phyloP scores from a whole-genome alignment of 2,113 vertebrate genomes.

The Labeo rohita region DNA sequence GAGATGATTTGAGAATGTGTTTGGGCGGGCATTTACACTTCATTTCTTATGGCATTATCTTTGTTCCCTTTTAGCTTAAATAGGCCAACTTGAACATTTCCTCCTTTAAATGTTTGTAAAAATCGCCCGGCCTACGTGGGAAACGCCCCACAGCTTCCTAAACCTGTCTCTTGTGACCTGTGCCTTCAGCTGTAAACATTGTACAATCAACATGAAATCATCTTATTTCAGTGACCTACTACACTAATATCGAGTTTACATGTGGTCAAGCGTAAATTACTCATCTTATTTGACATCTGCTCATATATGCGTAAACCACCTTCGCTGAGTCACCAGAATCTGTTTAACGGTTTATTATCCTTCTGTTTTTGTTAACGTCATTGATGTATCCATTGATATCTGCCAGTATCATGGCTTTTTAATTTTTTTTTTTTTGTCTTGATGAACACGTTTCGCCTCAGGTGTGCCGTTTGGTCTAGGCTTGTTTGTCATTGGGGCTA shows the following conservation, averaged over 20 bases:
- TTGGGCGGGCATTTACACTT: neutral
- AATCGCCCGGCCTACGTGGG: too few species aligned
- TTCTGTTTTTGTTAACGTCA: neutral
- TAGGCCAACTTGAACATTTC: too few species aligned
- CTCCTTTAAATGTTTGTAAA: too few species aligned
- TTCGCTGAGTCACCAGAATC: neutral
- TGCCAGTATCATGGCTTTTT: neutral
- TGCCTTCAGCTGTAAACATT: neutral
- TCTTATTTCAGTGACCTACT: neutral
- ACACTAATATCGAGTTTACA: neutral
- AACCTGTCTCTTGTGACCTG: neutral
- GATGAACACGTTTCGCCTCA: conserved; percentile 32
- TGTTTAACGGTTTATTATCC: neutral
- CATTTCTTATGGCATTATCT: neutral
- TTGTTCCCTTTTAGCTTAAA: neutral
- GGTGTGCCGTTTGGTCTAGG: conserved; percentile 47
- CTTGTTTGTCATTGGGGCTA: conserved; percentile 47
- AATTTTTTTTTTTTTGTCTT: conserved; percentile 17
- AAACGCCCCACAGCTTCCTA: too few species aligned
- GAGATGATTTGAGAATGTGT: neutral
- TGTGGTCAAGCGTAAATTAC: neutral
- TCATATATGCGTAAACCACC: neutral
- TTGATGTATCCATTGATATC: neutral
- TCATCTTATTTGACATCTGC: neutral
- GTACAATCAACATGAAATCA: neutral